Evolutionary conservation across 2,888 invertebrate genomes (phyloP).

Genomic region (Marasmarcha lunaedactyla): DNA sequence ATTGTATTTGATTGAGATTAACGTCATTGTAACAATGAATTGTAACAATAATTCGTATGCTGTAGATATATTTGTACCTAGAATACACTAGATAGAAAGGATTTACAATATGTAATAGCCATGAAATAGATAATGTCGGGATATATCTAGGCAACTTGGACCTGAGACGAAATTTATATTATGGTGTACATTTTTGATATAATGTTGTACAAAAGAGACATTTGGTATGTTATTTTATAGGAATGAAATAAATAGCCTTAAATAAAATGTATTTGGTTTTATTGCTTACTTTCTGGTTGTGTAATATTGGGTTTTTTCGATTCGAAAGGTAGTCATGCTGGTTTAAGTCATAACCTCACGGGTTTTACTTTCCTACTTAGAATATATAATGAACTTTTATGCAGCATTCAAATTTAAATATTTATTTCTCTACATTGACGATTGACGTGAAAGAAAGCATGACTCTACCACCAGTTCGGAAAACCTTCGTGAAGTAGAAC

Average conservation of each 20-base stretch:
- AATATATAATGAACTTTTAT: too few species aligned
- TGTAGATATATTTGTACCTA: slow-evolving; percentile 47
- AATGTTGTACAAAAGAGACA: slow-evolving; percentile 72
- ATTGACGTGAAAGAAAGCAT: too few species aligned
- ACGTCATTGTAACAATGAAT: slow-evolving; percentile 29
- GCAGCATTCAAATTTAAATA: too few species aligned
- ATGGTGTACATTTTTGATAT: slow-evolving; percentile 72
- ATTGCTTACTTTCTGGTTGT: slow-evolving; percentile 29
- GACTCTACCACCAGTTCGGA: too few species aligned
- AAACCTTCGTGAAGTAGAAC: too few species aligned
- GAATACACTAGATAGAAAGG: slow-evolving; percentile 47
- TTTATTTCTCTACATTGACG: too few species aligned
- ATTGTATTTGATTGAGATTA: too few species aligned
- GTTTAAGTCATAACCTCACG: too few species aligned
- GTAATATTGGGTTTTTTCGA: too few species aligned
- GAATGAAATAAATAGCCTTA: slow-evolving; percentile 72
- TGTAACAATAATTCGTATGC: slow-evolving; percentile 35
- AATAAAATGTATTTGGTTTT: slow-evolving; percentile 20
- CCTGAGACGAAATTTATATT: slow-evolving; percentile 68
- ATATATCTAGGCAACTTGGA: slow-evolving; percentile 67
- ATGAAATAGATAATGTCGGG: slow-evolving; percentile 40
- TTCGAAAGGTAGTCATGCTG: too few species aligned
- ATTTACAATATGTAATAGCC: slow-evolving; percentile 56
- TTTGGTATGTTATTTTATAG: slow-evolving; percentile 73
- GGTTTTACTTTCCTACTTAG: too few species aligned